Conservation (phyloP, 2,113 vertebrate genomes). For the Pavo muticus region DNA sequence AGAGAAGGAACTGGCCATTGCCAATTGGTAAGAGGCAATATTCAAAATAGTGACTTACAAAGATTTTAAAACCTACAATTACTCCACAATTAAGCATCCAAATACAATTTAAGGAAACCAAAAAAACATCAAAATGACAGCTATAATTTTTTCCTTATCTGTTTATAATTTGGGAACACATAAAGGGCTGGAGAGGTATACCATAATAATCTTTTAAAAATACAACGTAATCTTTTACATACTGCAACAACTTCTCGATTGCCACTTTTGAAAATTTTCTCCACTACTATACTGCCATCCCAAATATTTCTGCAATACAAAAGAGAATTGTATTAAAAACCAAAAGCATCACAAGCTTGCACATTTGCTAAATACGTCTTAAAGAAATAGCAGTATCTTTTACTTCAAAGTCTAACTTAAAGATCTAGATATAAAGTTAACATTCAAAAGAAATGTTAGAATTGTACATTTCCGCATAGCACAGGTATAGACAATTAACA, state of each 20-base stretch:
- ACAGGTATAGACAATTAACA: neutral
- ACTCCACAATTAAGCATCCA: neutral
- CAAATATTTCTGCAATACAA: constrained; percentile 90
- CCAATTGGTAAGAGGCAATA: neutral
- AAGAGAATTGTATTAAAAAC: constrained; percentile 10
- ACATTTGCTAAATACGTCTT: neutral
- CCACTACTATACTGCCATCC: constrained; percentile 95
- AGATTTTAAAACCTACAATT: neutral
- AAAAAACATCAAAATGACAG: neutral
- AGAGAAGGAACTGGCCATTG: neutral
- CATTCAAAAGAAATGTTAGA: neutral
- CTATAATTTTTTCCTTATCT: accelerated
- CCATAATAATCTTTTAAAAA: neutral
- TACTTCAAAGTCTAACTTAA: neutral
- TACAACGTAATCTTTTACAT: constrained; percentile 63
- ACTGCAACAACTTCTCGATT: constrained; percentile 88
- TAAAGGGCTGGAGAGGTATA: neutral
- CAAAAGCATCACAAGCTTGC: neutral
- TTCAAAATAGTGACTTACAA: neutral
- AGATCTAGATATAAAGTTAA: neutral
- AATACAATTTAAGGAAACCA: neutral
- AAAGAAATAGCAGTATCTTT: neutral
- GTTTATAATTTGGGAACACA: neutral
- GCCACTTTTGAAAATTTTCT: constrained; percentile 87
- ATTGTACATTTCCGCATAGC: neutral